Percentiles rank a stretch among this genome's conserved stretches.
Conservation (phyloP, 2,888 invertebrate genomes). For the Morpho helenor region DNA sequence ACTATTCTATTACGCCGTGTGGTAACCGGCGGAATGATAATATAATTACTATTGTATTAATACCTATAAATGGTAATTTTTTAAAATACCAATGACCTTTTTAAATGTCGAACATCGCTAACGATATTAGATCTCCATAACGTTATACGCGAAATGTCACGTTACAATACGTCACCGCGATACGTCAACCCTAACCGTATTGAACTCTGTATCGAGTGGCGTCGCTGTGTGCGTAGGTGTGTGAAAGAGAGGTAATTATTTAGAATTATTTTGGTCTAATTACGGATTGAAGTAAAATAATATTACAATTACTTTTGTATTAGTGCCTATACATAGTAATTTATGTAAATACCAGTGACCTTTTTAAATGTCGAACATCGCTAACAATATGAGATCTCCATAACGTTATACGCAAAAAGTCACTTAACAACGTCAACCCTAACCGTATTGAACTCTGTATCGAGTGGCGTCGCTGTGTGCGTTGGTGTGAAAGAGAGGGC, state of each 20-base stretch:
- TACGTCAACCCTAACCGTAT: constrained; percentile 30
- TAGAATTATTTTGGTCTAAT: too few relatives aligned
- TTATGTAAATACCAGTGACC: too few relatives aligned
- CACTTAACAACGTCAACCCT: constrained; percentile 28
- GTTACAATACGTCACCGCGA: not conserved
- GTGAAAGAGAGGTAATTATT: constrained; percentile 40
- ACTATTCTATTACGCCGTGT: too few relatives aligned
- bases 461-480: constrained; percentile 47
- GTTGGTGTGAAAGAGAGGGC: constrained; percentile 43
- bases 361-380: too few relatives aligned
- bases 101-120: not conserved
- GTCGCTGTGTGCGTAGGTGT: constrained; percentile 39
- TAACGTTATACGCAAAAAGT: not conserved
- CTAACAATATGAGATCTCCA: not conserved
- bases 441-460: constrained; percentile 39
- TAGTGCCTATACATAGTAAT: too few relatives aligned
- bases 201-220: constrained; percentile 49
- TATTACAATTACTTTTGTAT: too few relatives aligned
- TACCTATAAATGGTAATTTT: too few relatives aligned
- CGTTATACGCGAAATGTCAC: not conserved
- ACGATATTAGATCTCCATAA: not conserved
- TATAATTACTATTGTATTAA: too few relatives aligned
- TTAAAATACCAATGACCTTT: too few relatives aligned
- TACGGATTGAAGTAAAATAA: too few relatives aligned
- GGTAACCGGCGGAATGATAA: too few relatives aligned